Evolutionary conservation across 2,113 vertebrate species (phyloP), one percentile per base, ranked within the genome.

Genomic region (Sorex araneus): DNA sequence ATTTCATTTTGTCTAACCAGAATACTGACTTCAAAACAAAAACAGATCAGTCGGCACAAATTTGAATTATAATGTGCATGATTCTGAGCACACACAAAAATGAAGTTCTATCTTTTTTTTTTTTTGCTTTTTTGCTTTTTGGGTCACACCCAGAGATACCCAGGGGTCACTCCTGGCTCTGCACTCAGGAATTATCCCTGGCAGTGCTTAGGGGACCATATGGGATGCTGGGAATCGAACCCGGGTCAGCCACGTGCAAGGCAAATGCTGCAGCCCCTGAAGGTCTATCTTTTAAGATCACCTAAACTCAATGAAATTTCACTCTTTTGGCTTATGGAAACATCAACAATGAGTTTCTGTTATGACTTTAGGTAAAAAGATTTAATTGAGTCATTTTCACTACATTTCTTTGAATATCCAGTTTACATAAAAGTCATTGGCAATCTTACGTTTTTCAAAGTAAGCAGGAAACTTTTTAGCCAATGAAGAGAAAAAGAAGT

Each of bases 391-490:
- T 80, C 76, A 6, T 66, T 73, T 60, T 63, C 43, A 30, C 66
- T 43, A 18, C 8, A 1, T 76, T 25, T 66, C 89, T 85, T 93
- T 30, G 30, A 94, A 90, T 81, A 78, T 34, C 69, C 34, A 91
- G 36, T 45, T 6, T 45, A 21, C 34, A n/a, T 92, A 13, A 79
- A 86, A 70, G 63, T 89, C 7, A 76, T 89, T 28, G 81, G 74
- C 85, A 67, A 87, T 67, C 19, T 40, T 40, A 18, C 75, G 60
- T 34, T 93, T 94, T 94, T 90, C 73, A 77, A 87, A 95, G 81
- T 93, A 89, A 94, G 77, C 83, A 91, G 84, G 89, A 94, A 95
- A 84, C 50, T 87, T 95, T 95, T 81, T 40, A 87, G 40, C 89
- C 60, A 94, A 91, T 25, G 16, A 19, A 69, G 84, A 95, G 80